phyloP scores from a whole-genome alignment of 1,140 invertebrate species.

The Diprion similis region DNA sequence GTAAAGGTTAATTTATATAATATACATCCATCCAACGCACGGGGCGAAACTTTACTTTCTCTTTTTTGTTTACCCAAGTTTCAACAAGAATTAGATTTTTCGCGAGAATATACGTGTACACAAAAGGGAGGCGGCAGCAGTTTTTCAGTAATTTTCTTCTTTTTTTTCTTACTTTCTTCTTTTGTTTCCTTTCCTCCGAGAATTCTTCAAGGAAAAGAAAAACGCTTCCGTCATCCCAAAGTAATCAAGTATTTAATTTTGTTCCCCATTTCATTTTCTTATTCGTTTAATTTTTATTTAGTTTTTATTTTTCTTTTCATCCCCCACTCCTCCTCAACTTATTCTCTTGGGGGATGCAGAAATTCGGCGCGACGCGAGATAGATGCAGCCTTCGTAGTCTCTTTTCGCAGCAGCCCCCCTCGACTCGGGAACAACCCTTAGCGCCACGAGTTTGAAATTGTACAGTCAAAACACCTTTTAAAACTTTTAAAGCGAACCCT shows the following conservation, averaged over 20 bases:
- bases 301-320: slow-evolving; percentile 39
- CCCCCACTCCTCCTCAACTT: background rate
- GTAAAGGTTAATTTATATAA: background rate
- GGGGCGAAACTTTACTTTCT: too few species aligned
- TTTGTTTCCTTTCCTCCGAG: too few species aligned
- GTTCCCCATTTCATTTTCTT: slow-evolving; percentile 41
- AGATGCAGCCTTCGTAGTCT: background rate
- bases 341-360: background rate
- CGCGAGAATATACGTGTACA: too few species aligned
- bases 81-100: too few species aligned
- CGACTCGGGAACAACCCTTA: slow-evolving; percentile 9
- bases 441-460: slow-evolving; percentile 36
- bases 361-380: background rate
- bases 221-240: slow-evolving; percentile 48
- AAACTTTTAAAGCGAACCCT: slow-evolving; percentile 35
- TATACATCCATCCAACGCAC: background rate
- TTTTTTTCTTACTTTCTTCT: too few species aligned
- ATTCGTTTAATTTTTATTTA: slow-evolving; percentile 40
- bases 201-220: background rate
- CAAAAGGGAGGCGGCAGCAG: background rate
- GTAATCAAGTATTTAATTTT: slow-evolving; percentile 58
- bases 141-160: background rate
- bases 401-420: background rate
- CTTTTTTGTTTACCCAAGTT: too few species aligned
- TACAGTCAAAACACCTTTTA: slow-evolving; percentile 43